Evolutionary conservation across 2,113 vertebrate genomes (phyloP).

Genomic region (Gallinago paraguaiae): DNA sequence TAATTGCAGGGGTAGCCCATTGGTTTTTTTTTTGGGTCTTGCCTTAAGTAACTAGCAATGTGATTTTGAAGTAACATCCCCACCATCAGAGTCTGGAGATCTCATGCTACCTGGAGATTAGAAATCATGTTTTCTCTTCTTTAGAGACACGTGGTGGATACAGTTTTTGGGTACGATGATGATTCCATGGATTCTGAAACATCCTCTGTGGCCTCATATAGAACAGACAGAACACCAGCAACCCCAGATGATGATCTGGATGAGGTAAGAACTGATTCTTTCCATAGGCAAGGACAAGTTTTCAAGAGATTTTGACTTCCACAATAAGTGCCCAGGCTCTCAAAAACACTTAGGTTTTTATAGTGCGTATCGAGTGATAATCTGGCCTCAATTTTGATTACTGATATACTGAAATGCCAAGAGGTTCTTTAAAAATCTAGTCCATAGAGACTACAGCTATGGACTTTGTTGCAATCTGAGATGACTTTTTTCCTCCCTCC

Average conservation of each 20-base stretch:
- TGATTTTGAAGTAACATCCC: not conserved
- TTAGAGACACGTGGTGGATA: slow-evolving; percentile 92
- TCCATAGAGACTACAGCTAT: not conserved
- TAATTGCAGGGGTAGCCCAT: not conserved
- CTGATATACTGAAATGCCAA: not conserved
- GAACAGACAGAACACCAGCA: slow-evolving; percentile 94
- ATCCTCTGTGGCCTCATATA: slow-evolving; percentile 93
- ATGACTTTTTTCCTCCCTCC: not conserved
- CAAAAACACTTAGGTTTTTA: not conserved
- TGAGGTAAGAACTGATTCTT: slow-evolving; percentile 78
- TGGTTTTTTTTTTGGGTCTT: not conserved
- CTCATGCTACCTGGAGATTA: not conserved
- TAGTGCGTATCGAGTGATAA: not conserved
- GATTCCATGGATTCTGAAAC: slow-evolving; percentile 98
- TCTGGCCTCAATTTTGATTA: not conserved
- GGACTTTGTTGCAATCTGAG: not conserved
- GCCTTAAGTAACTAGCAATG: not conserved
- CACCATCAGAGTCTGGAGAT: not conserved
- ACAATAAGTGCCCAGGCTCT: not conserved
- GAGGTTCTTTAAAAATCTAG: not conserved
- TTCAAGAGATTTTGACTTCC: not conserved
- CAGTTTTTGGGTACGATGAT: slow-evolving; percentile 94
- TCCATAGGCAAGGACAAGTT: not conserved
- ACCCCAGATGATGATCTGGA: slow-evolving; percentile 95
- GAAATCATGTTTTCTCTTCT: slow-evolving; percentile 19